phyloP scores from a whole-genome alignment of 2,888 invertebrate genomes.

The Blastobasis adustella region DNA sequence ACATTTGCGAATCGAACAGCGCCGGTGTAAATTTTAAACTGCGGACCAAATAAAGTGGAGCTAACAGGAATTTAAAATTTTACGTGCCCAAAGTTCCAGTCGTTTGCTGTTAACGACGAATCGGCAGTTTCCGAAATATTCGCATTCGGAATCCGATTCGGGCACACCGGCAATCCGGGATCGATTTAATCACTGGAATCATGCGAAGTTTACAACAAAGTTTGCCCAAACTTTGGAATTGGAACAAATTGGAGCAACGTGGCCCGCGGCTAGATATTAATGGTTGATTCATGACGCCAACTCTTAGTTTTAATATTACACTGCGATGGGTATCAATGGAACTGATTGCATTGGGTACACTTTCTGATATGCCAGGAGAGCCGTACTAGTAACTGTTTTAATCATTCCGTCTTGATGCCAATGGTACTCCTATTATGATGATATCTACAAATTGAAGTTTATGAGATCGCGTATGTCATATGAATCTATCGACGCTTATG shows the following conservation, averaged over 20 bases:
- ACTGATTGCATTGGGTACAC: too few relatives aligned
- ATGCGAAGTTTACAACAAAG: conserved; percentile 64
- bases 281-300: conserved; percentile 57
- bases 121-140: conserved; percentile 51
- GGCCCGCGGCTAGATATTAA: conserved; percentile 64
- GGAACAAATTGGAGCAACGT: conserved; percentile 67
- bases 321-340: conserved; percentile 4
- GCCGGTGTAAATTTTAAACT: conserved; percentile 2
- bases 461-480: too few relatives aligned
- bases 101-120: conserved; percentile 59
- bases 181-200: conserved; percentile 72
- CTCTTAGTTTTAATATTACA: conserved; percentile 38
- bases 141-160: conserved; percentile 16
- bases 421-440: too few relatives aligned
- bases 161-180: conserved; percentile 63
- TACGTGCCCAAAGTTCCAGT: conserved; percentile 50
- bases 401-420: too few relatives aligned
- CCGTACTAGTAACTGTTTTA: too few relatives aligned
- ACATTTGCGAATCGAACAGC: not conserved
- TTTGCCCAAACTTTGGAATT: conserved; percentile 64
- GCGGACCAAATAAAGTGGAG: conserved; percentile 29
- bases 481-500: too few relatives aligned
- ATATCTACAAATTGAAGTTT: too few relatives aligned
- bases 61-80: conserved; percentile 42
- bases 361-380: too few relatives aligned